Percentiles rank a stretch among this genome's conserved stretches.
Evolutionary conservation across 2,888 invertebrate species (phyloP).

Genomic region (Xestoiulus laeticollis): DNA sequence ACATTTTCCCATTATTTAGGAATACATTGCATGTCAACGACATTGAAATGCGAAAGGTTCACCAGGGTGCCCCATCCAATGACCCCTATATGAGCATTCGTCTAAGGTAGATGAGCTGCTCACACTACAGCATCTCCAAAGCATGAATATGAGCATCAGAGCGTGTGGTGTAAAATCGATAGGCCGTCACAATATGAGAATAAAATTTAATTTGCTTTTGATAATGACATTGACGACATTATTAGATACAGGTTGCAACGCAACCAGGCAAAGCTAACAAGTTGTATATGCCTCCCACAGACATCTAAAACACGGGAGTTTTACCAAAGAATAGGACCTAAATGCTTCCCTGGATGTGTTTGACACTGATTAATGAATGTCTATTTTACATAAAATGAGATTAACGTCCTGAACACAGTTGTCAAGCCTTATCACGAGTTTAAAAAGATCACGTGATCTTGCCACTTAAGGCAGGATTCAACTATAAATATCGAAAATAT

Average conservation of each 20-base stretch:
- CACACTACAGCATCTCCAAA: background rate
- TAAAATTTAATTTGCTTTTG: constrained; percentile 26
- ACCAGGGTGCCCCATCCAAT: background rate
- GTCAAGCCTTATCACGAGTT: background rate
- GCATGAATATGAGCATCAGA: background rate
- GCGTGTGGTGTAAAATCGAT: background rate
- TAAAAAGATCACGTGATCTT: background rate
- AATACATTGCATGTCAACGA: background rate
- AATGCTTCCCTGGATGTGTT: background rate
- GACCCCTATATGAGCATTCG: background rate
- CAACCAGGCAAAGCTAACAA: background rate
- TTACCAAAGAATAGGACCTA: background rate
- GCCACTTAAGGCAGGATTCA: too few species aligned
- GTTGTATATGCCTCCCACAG: background rate
- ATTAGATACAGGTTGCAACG: constrained; percentile 19
- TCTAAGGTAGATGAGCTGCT: background rate
- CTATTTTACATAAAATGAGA: constrained; percentile 26
- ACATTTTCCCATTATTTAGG: background rate
- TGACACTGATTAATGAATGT: constrained; percentile 26
- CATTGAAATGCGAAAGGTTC: background rate
- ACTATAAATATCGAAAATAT: too few species aligned
- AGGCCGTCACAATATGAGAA: constrained; percentile 3
- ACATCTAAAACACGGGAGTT: background rate
- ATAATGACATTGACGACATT: constrained; percentile 26
- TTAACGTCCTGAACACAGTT: constrained; percentile 10